These are phyloP conservation scores for Eumeta japonica DNA, from an alignment of 1,140 invertebrate genomes.

Conservation along the genomic window DNA sequence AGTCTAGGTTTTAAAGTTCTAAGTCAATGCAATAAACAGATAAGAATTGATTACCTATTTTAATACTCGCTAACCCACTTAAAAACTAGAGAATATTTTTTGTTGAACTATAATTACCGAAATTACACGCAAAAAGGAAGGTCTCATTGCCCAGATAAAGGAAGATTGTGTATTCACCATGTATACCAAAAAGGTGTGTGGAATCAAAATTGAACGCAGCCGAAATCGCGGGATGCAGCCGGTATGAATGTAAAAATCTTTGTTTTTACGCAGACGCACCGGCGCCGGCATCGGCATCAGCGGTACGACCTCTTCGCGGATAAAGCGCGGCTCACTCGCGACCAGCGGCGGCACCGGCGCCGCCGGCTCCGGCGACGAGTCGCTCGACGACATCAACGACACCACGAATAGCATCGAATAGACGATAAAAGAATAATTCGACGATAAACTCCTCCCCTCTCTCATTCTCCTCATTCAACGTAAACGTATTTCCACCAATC, in stretches of 20 bases:
- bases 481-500: background rate
- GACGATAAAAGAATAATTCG: too few relatives aligned
- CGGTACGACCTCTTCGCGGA: constrained; percentile 61
- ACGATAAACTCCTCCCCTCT: too few relatives aligned
- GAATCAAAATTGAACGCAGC: too few relatives aligned
- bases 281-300: constrained; percentile 62
- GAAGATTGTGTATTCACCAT: too few relatives aligned
- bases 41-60: too few relatives aligned
- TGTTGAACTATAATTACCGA: background rate
- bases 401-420: constrained; percentile 52
- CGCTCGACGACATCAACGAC: constrained; percentile 57
- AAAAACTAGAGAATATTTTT: too few relatives aligned
- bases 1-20: too few relatives aligned
- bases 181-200: too few relatives aligned
- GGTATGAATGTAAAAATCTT: too few relatives aligned
- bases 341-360: constrained; percentile 66
- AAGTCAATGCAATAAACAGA: too few relatives aligned
- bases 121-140: constrained; percentile 3
- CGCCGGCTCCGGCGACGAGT: constrained; percentile 65
- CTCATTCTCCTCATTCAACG: background rate
- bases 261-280: constrained; percentile 33
- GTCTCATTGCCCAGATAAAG: background rate
- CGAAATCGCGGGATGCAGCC: too few relatives aligned
- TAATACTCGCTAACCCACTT: too few relatives aligned
- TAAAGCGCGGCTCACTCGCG: constrained; percentile 71